These are phyloP conservation scores for Sylvia borin DNA, from an alignment of 2,797 vertebrate species.

Conservation along the genomic window DNA sequence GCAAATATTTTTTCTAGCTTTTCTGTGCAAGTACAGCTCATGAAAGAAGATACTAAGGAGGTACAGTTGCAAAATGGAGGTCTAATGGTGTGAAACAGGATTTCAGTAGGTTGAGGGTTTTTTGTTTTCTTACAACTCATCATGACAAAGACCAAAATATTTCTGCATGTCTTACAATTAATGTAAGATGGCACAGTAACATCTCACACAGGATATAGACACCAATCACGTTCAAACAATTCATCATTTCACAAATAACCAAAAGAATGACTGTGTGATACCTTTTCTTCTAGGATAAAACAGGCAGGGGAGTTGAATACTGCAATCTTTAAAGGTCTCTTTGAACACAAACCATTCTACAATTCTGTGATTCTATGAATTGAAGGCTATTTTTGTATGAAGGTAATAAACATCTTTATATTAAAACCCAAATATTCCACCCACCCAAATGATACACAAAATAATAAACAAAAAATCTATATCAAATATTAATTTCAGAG, in stretches of 20 bases:
- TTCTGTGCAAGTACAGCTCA: not conserved
- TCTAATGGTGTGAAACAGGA: not conserved
- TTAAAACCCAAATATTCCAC: not conserved
- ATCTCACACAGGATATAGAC: not conserved
- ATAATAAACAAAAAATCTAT: not conserved
- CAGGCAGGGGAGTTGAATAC: not conserved
- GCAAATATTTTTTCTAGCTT: not conserved
- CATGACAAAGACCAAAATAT: not conserved
- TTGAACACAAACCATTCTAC: not conserved
- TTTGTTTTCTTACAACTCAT: not conserved
- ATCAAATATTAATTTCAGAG: not conserved
- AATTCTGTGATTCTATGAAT: not conserved
- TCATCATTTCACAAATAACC: not conserved
- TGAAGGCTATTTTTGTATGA: not conserved
- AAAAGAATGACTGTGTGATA: not conserved
- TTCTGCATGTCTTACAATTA: not conserved
- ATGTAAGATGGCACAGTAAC: not conserved
- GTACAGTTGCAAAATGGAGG: not conserved
- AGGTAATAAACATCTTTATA: not conserved
- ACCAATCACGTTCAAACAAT: not conserved
- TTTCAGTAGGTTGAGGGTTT: not conserved
- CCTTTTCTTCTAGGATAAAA: not conserved
- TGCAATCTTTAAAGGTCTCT: not conserved
- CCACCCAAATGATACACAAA: not conserved
- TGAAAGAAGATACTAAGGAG: not conserved